phyloP scores from a whole-genome alignment of 2,113 vertebrate genomes.

The Pimephales promelas region DNA sequence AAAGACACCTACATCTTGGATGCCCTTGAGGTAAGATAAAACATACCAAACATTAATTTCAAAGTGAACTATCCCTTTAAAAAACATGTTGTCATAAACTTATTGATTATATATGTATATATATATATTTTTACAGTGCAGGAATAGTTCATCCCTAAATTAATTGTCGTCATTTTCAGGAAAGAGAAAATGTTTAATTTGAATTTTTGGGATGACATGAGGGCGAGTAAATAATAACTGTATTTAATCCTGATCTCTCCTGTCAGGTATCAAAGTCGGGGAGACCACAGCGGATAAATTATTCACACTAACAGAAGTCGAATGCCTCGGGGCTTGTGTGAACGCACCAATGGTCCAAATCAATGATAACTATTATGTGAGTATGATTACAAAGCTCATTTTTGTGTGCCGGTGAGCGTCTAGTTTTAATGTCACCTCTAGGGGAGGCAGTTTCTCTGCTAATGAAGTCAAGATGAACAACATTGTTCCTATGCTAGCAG shows the following conservation, averaged over 20 bases:
- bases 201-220: too few relatives aligned
- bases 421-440: background rate
- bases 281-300: constrained; percentile 95
- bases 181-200: too few relatives aligned
- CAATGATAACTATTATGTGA: constrained; percentile 98
- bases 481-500: background rate
- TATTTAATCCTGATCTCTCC: constrained; percentile 25
- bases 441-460: constrained; percentile 22
- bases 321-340: constrained; percentile 97
- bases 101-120: too few relatives aligned
- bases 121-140: too few relatives aligned
- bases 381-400: constrained; percentile 65
- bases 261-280: constrained; percentile 91
- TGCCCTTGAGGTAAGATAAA: too few relatives aligned
- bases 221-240: background rate
- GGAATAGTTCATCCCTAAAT: too few relatives aligned
- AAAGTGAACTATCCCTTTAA: too few relatives aligned
- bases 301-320: constrained; percentile 93
- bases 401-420: background rate
- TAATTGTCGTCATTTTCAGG: too few relatives aligned
- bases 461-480: background rate
- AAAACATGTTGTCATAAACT: too few relatives aligned
- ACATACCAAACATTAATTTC: too few relatives aligned
- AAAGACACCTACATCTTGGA: too few relatives aligned
- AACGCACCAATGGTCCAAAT: constrained; percentile 99